Percentiles rank a stretch among this genome's conserved stretches.
Evolutionary conservation across 2,888 invertebrate species (phyloP).

Genomic region (Melolontha melolontha): DNA sequence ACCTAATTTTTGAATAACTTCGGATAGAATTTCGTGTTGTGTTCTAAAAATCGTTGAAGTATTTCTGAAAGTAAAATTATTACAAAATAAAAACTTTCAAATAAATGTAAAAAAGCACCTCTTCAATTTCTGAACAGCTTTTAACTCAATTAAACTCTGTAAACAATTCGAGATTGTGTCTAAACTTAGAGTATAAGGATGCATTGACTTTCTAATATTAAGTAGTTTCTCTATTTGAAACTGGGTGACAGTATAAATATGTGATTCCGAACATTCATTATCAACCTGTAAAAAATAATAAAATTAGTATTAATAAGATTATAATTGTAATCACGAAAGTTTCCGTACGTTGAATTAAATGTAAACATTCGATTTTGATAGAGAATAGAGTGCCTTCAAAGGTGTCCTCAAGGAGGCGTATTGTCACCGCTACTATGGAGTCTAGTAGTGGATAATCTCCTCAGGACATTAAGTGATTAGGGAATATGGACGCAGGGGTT

Average conservation of each 20-base stretch:
- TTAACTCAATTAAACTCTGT: conserved; percentile 67
- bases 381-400: too few relatives aligned
- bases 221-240: conserved; percentile 70
- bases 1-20: conserved; percentile 56
- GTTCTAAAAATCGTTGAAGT: conserved; percentile 50
- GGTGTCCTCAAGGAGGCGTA: too few relatives aligned
- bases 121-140: conserved; percentile 61
- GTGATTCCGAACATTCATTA: conserved; percentile 66
- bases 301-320: conserved; percentile 36
- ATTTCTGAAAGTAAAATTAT: conserved; percentile 41
- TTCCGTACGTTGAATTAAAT: too few relatives aligned
- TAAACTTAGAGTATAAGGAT: conserved; percentile 81
- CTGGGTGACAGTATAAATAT: conserved; percentile 71
- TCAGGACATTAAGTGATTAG: too few relatives aligned
- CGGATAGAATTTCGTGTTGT: conserved; percentile 48
- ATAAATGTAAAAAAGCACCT: conserved; percentile 51
- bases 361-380: too few relatives aligned
- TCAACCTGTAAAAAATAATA: conserved; percentile 53
- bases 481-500: too few relatives aligned
- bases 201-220: conserved; percentile 64
- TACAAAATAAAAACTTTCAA: conserved; percentile 13
- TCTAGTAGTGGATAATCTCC: too few relatives aligned
- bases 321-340: neutral
- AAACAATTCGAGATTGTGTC: conserved; percentile 73
- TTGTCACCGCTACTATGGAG: too few relatives aligned